Evolutionary conservation across 2,113 vertebrate species (phyloP).

Genomic region (Balaeniceps rex): DNA sequence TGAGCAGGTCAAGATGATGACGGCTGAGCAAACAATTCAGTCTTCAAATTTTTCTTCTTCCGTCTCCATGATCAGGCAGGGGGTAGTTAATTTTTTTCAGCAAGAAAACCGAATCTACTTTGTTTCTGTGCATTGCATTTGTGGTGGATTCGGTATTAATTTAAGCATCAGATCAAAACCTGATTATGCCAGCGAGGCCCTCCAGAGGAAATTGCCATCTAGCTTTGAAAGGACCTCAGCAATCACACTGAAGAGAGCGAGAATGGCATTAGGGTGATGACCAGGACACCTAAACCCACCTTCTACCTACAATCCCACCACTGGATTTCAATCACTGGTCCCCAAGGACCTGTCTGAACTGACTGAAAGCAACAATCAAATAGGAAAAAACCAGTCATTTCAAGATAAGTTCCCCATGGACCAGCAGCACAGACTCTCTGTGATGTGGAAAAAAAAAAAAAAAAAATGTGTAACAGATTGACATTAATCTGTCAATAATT

Average conservation of each 20-base stretch:
- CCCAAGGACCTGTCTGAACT: background rate
- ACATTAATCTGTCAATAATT: background rate
- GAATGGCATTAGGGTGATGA: background rate
- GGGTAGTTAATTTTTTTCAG: background rate
- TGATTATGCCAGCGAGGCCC: background rate
- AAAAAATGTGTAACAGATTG: background rate
- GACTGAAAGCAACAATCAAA: background rate
- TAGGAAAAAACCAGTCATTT: background rate
- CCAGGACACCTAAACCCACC: background rate
- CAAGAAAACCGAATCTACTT: background rate
- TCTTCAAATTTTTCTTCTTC: background rate
- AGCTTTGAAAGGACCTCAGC: background rate
- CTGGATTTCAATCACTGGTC: background rate
- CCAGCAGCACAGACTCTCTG: background rate
- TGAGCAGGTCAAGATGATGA: background rate
- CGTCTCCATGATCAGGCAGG: no score
- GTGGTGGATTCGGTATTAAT: background rate
- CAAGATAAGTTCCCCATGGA: background rate
- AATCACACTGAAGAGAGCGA: background rate
- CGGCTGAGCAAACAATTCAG: background rate
- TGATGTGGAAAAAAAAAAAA: background rate
- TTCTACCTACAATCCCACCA: background rate
- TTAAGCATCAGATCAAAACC: background rate
- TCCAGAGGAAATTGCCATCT: background rate
- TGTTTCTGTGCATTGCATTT: background rate